Evolutionary conservation across 1,140 invertebrate species (phyloP).

Genomic region (Nasonia giraulti): DNA sequence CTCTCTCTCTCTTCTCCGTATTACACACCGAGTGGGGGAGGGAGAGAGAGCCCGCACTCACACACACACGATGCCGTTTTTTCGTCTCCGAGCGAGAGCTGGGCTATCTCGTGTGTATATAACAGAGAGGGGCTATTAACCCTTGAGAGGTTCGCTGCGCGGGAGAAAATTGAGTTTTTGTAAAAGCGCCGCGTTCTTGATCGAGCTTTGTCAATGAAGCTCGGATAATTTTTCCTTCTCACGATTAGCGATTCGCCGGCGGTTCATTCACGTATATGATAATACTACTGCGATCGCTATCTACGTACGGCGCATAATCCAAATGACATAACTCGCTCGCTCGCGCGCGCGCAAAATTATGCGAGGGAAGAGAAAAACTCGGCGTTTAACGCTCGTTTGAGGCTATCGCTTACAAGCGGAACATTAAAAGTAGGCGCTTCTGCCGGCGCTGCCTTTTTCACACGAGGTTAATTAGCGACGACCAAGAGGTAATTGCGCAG

Average conservation of each 20-base stretch:
- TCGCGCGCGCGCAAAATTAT: conserved; percentile 1
- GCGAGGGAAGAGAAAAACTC: conserved; percentile 26
- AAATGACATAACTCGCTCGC: conserved; percentile 15
- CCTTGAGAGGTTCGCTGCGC: not conserved
- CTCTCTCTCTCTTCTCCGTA: not conserved
- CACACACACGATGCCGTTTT: not conserved
- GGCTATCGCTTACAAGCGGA: conserved; percentile 2
- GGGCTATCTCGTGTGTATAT: not conserved
- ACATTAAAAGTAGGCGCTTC: conserved; percentile 9
- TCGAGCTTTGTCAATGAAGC: too few species aligned
- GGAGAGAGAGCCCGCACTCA: not conserved
- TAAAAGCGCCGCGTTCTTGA: not conserved
- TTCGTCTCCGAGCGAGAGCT: not conserved
- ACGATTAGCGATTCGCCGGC: not conserved
- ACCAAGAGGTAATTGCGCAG: conserved; percentile 60
- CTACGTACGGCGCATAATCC: not conserved
- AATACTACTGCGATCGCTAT: too few species aligned
- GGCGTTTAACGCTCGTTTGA: conserved; percentile 43
- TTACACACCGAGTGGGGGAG: not conserved
- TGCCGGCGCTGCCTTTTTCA: conserved; percentile 47
- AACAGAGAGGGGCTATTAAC: not conserved
- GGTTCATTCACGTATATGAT: too few species aligned
- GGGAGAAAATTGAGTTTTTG: not conserved
- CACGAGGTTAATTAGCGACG: conserved; percentile 67
- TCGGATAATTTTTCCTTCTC: not conserved